Base-by-base conservation (phyloP, 1,140 invertebrate genomes). In the Nixonia krombeini region DNA sequence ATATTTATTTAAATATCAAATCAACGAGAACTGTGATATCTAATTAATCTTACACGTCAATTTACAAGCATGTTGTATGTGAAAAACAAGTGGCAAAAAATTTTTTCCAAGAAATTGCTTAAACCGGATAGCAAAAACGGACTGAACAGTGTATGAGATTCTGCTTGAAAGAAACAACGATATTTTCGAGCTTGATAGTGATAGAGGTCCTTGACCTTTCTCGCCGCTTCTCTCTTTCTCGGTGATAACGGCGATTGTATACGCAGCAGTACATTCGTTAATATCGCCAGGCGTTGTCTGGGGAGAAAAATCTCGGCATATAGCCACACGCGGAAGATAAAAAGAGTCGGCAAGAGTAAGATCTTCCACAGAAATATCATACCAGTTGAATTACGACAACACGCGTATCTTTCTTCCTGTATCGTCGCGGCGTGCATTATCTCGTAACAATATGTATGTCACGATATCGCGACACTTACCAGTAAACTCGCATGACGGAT, bases 141-240 rank as follows among this genome's bases (percentile, higher is more conserved):
- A n/a, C n/a, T n/a, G n/a, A n/a, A n/a, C n/a, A n/a, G n/a, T n/a
- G n/a, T n/a, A n/a, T n/a, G n/a, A n/a, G n/a, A n/a, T n/a, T n/a
- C n/a, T n/a, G n/a, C n/a, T n/a, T n/a, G n/a, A n/a, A n/a, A n/a
- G n/a, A n/a, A n/a, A n/a, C n/a, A n/a, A n/a, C n/a, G n/a, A n/a
- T n/a, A n/a, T n/a, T n/a, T n/a, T n/a, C n/a, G n/a, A n/a, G n/a
- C n/a, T n/a, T n/a, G n/a, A n/a, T n/a, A n/a, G n/a, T n/a, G n/a
- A n/a, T n/a, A n/a, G n/a, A 31, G 29, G 29, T 31, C 29, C 29
- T 31, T 31, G 29, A 31, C 29, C 8, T 31, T 31, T 31, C 29
- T 31, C 29, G 8, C 2, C 2, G 8, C 13, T 6, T 13, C 13
- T 35, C 33, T 35, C 33, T 35, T 31, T 12, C 33, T 13, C 12